These are phyloP conservation scores for Drosophila pseudoobscura DNA, from an alignment of 1,140 invertebrate species.

Conservation along the genomic window DNA sequence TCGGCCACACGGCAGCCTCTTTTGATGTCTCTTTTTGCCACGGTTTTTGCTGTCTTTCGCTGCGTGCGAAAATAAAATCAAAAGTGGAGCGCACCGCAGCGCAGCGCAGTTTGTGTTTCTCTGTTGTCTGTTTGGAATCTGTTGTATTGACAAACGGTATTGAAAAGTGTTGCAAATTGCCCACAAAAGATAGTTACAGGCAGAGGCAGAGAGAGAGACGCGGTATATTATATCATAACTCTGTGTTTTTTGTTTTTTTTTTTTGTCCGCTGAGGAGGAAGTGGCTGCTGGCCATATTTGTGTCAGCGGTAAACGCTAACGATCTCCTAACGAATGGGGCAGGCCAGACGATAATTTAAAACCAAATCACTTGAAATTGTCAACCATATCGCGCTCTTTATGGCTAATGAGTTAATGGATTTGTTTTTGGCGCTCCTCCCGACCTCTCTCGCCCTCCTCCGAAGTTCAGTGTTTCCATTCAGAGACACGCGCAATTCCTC, in stretches of 20 bases:
- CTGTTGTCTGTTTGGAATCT: constrained; percentile 11
- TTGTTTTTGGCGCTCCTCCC: constrained; percentile 16
- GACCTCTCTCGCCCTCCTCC: not conserved
- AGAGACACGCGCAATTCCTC: too few species aligned
- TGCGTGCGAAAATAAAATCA: constrained; percentile 64
- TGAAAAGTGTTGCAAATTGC: constrained; percentile 62
- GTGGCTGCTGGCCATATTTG: constrained; percentile 56
- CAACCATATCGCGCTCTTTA: constrained; percentile 40
- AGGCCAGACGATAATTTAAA: constrained; percentile 23
- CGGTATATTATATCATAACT: constrained; percentile 47
- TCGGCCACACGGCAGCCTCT: constrained; percentile 48
- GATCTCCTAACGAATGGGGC: constrained; percentile 16
- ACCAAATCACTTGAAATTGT: constrained; percentile 28
- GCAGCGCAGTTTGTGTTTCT: constrained; percentile 52
- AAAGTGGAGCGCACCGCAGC: constrained; percentile 76
- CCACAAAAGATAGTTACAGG: constrained; percentile 18
- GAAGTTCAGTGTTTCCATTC: not conserved
- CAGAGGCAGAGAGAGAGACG: constrained; percentile 8
- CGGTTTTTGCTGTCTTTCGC: constrained; percentile 28
- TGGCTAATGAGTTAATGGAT: constrained; percentile 48
- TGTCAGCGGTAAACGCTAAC: constrained; percentile 48
- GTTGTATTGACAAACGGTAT: constrained; percentile 69
- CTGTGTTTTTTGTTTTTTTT: constrained; percentile 5
- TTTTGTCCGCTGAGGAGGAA: constrained; percentile 35
- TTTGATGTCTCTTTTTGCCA: constrained; percentile 50